phyloP scores from a whole-genome alignment of 2,888 invertebrate genomes.

The Dorcus parallelipipedus region DNA sequence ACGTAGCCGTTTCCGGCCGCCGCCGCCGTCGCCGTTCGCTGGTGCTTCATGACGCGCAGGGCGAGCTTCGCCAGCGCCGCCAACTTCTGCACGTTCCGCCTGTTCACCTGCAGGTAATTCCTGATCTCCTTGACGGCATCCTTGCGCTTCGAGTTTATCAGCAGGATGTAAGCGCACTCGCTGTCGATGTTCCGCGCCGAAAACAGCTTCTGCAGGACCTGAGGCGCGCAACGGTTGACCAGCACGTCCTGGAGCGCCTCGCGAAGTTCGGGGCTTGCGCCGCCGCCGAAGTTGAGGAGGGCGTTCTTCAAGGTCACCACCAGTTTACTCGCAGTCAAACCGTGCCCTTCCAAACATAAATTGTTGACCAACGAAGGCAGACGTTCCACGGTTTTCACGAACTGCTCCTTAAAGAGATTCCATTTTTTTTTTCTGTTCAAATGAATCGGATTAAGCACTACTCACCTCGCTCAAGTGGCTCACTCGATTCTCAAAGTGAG shows the following conservation, averaged over 20 bases:
- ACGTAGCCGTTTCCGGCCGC: conserved; percentile 18
- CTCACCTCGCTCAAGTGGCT: conserved; percentile 11
- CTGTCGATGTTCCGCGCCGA: conserved; percentile 41
- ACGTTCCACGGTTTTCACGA: conserved; percentile 29
- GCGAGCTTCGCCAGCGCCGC: conserved; percentile 30
- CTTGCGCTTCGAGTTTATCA: conserved; percentile 32
- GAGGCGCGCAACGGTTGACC: conserved; percentile 28
- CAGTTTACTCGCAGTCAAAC: conserved; percentile 32
- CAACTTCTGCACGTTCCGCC: conserved; percentile 34
- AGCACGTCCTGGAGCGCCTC: conserved; percentile 22
- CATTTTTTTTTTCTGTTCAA: not conserved
- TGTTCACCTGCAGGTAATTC: conserved; percentile 29
- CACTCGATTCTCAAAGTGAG: conserved; percentile 13
- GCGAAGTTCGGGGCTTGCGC: conserved; percentile 10
- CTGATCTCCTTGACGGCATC: conserved; percentile 23
- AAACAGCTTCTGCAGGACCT: conserved; percentile 43
- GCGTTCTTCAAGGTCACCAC: conserved; percentile 26
- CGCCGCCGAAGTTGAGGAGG: conserved; percentile 16
- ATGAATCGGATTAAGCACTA: not conserved
- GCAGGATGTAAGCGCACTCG: conserved; percentile 41
- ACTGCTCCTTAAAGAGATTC: conserved; percentile 20
- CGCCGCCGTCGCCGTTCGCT: conserved; percentile 17
- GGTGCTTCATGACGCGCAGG: conserved; percentile 25
- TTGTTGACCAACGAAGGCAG: conserved; percentile 29
- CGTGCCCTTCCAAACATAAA: conserved; percentile 35